A percentile compares a stretch with the other conserved stretches of the same genome.
Conservation (phyloP, 2,888 invertebrate species). For the Acanthopleura granulata region DNA sequence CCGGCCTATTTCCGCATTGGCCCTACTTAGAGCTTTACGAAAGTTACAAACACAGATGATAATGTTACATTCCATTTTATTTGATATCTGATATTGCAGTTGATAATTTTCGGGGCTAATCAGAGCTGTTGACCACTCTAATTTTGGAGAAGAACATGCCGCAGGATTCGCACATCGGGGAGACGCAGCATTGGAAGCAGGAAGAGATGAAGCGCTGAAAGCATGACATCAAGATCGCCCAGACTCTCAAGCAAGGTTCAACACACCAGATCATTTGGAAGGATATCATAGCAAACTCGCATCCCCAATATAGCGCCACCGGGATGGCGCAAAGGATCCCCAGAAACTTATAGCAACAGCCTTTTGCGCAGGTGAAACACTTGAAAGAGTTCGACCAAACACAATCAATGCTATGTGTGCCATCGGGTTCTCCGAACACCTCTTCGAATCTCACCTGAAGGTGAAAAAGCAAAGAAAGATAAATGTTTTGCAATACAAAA, state of each 20-base stretch:
- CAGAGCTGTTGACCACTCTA: neutral
- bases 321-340: constrained; percentile 78
- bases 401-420: constrained; percentile 73
- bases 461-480: no score
- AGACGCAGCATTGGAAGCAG: constrained; percentile 12
- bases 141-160: constrained; percentile 25
- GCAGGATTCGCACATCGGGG: constrained; percentile 23
- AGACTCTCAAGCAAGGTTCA: constrained; percentile 77
- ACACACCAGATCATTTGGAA: constrained; percentile 80
- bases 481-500: no score
- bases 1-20: no score
- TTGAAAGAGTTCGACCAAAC: constrained; percentile 78
- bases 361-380: constrained; percentile 77
- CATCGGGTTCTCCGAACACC: constrained; percentile 44
- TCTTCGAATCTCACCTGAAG: constrained; percentile 69
- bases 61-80: no score
- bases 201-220: constrained; percentile 73
- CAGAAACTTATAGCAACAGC: constrained; percentile 79
- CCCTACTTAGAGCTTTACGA: no score
- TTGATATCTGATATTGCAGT: no score
- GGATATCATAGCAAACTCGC: constrained; percentile 72
- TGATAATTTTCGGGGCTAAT: no score
- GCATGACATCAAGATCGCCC: constrained; percentile 78
- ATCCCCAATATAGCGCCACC: constrained; percentile 74
- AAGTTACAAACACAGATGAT: no score